Conservation (phyloP, 2,797 vertebrate genomes). For the Etheostoma nigrum region DNA sequence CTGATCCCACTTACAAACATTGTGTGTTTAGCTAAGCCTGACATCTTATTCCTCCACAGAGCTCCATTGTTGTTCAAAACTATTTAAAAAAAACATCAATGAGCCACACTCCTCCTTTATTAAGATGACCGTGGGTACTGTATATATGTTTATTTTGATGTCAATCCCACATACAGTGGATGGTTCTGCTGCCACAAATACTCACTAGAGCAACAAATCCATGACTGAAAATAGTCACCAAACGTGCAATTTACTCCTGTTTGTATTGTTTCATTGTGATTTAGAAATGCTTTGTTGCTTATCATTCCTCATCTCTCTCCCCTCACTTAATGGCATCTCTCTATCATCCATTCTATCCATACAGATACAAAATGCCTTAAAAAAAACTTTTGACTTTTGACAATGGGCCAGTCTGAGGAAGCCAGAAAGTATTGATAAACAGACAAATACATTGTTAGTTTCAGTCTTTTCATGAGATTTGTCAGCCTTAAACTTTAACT, state of each 20-base stretch:
- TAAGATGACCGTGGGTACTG: background rate
- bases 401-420: background rate
- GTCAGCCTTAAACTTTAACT: background rate
- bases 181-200: constrained; percentile 1
- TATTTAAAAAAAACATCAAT: background rate
- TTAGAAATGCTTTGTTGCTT: background rate
- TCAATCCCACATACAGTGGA: background rate
- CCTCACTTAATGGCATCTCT: background rate
- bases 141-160: background rate
- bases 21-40: background rate
- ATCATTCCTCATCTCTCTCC: background rate
- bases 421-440: background rate
- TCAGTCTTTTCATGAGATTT: background rate
- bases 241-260: background rate
- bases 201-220: background rate
- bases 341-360: background rate
- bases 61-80: background rate
- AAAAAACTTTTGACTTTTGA: constrained; percentile 1
- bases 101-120: background rate
- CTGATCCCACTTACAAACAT: background rate
- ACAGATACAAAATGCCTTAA: background rate
- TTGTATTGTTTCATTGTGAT: background rate
- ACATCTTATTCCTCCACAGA: background rate
- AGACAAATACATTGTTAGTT: background rate
- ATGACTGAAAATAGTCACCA: background rate